Evolutionary conservation across 2,888 invertebrate species (phyloP), one percentile per base, ranked within the genome.

Genomic region (Cephus sareptanus): DNA sequence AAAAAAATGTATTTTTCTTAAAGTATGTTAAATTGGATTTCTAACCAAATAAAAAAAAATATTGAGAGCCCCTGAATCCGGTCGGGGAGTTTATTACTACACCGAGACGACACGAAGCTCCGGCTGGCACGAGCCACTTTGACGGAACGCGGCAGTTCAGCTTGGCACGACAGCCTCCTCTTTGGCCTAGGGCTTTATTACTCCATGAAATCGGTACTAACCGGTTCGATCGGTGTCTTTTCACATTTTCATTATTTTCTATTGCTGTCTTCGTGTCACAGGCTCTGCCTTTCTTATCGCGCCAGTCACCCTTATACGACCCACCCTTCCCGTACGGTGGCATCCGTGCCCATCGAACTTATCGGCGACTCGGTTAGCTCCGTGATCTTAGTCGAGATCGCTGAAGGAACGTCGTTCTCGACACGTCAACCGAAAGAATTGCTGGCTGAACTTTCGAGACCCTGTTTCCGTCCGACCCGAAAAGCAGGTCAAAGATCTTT

Each of bases 41-140:
- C 1, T 9, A 9, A 6, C 23, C 3, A 76, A 70, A 73, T 76
- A 3, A 35, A 69, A 56, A 56, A 76, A 76, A 35, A 77, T 34
- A 84, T 88, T 87, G 87, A 88, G 85, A 87, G 85, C 85, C 86
- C 83, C 86, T 85, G 85, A 31, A 85, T 85, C 83, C 83, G 82
- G 83, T 82, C 82, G 81, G 80, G 83, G 83, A 85, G 89, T 88
- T 88, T 88, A 88, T 88, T 88, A 86, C 84, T 83, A 86, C 85
- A 85, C 83, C 69, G 76, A 75, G 82, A 84, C 82, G 85, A 87
- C 86, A 83, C 86, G 85, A 83, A 83, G 85, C 86, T 83, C 85
- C 83, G 88, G 87, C 89, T 89, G 89, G 88, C 88, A 89, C 88
- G 87, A 86, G 88, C 86, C 85, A 87, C 86, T 88, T 88, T 81